Conservation (phyloP, 53 echinoderm and acorn worm species). For the Crossaster papposus region DNA sequence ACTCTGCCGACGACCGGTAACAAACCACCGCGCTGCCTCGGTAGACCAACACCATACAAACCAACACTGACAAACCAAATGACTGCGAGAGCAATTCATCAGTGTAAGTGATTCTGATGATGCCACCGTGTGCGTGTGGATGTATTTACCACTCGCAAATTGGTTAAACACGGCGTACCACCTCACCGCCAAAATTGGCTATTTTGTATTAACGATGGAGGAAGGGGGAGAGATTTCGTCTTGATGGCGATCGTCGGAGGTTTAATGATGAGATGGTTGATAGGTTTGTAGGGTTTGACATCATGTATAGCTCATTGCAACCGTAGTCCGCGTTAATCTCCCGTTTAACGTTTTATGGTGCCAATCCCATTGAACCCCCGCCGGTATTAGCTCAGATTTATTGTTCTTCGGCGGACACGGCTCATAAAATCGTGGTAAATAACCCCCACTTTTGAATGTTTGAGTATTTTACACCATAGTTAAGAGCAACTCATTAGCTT, state of each 20-base stretch:
- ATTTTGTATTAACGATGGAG: conserved; percentile 10
- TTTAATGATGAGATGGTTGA: not conserved
- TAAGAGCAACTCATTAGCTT: too few relatives aligned
- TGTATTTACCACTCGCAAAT: conserved; percentile 55
- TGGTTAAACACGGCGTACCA: conserved; percentile 49
- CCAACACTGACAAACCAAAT: not conserved
- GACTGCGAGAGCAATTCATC: conserved; percentile 39
- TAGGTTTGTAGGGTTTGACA: not conserved
- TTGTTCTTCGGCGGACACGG: not conserved
- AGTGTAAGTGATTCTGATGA: conserved; percentile 46
- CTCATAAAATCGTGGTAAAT: too few relatives aligned
- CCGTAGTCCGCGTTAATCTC: not conserved
- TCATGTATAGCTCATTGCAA: not conserved
- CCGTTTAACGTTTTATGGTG: conserved; percentile 8
- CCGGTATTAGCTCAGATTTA: not conserved
- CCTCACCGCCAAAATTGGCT: conserved; percentile 25
- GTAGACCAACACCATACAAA: conserved; percentile 8
- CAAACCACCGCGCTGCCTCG: not conserved
- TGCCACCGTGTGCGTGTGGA: conserved; percentile 24
- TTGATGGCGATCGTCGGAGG: not conserved
- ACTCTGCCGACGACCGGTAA: not conserved
- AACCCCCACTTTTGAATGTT: too few relatives aligned
- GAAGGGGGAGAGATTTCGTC: not conserved
- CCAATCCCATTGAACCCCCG: not conserved
- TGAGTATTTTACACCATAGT: too few relatives aligned